phyloP scores from a whole-genome alignment of 2,797 vertebrate species.

The Cryptoprocta ferox region DNA sequence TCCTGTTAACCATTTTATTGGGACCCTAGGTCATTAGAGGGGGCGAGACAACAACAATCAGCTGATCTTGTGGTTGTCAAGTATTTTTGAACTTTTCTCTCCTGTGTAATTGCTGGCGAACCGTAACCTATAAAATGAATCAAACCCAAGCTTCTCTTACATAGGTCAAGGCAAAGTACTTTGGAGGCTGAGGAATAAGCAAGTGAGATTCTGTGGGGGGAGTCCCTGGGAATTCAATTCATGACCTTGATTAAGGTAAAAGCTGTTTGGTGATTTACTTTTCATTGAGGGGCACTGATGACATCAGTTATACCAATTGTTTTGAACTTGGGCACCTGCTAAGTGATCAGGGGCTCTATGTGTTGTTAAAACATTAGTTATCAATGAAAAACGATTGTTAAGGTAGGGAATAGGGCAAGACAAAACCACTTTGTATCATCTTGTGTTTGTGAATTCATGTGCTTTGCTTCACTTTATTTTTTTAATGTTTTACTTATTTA shows the following conservation, averaged over 20 bases:
- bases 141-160: neutral
- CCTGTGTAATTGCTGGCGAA: neutral
- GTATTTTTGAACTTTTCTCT: neutral
- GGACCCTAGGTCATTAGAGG: neutral
- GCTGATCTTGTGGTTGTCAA: neutral
- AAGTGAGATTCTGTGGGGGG: neutral
- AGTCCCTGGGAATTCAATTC: neutral
- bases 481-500: too few species aligned
- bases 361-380: neutral
- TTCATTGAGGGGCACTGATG: neutral
- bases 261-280: neutral
- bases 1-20: neutral
- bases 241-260: neutral
- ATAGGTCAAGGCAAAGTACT: neutral
- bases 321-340: neutral
- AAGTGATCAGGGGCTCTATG: neutral
- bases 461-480: neutral
- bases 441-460: neutral
- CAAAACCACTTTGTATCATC: neutral
- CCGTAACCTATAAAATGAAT: neutral
- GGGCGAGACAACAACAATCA: neutral
- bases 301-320: neutral
- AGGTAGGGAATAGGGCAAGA: neutral
- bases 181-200: neutral
- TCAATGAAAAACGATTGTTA: neutral